Conservation (phyloP, 2,888 invertebrate species). For the Trisateles emortualis region DNA sequence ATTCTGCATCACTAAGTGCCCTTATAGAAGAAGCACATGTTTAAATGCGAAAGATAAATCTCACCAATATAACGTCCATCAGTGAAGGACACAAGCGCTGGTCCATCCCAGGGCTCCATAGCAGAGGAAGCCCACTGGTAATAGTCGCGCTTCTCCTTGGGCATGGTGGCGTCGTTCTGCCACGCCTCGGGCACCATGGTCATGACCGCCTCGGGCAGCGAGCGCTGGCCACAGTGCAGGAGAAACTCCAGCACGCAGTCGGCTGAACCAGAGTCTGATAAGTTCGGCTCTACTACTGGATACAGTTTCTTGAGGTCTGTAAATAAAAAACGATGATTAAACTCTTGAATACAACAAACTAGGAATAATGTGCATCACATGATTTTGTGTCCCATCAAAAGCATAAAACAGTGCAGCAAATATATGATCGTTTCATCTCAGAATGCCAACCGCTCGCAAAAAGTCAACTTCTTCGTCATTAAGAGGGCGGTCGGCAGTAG, state of each 20-base stretch:
- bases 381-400: no score
- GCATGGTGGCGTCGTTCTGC: conserved; percentile 98
- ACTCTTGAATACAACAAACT: not conserved
- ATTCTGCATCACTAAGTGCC: no score
- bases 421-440: no score
- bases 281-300: conserved; percentile 98
- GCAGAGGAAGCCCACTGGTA: conserved; percentile 99
- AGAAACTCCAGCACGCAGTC: conserved; percentile 99
- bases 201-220: conserved; percentile 99
- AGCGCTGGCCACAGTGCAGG: conserved; percentile 95
- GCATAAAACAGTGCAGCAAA: no score
- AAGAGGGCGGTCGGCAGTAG: no score
- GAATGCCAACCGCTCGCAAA: no score
- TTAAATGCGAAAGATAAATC: conserved; percentile 31
- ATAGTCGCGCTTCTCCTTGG: conserved; percentile 96
- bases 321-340: not conserved
- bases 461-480: no score
- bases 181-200: conserved; percentile 99
- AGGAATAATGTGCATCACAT: no score
- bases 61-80: conserved; percentile 98
- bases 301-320: conserved; percentile 93
- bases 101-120: conserved; percentile 99
- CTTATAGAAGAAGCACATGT: not conserved
- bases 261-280: conserved; percentile 98
- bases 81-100: conserved; percentile 98